Base-by-base conservation (phyloP, 2,113 vertebrate genomes). In the Azemiops feae region DNA sequence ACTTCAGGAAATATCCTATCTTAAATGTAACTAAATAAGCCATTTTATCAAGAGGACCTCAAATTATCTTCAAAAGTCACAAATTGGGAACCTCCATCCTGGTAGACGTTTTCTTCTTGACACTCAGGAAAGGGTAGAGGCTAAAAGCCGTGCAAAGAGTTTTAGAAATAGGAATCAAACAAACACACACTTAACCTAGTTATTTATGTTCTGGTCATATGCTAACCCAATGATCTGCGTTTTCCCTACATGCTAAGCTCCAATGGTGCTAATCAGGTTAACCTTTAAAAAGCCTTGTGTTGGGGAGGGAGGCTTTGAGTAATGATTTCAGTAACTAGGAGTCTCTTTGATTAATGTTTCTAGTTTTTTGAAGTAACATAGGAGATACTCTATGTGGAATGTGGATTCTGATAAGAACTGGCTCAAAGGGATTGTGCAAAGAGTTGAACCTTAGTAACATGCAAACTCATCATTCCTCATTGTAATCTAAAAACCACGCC, bases 101-200 rank as follows among this genome's bases (percentile, higher is more conserved):
- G 0, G 27, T 64, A 64, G 93, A 95, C 95, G 55, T 39, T 69
- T 85, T 55, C 53, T 30, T 0, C 14, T 53, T 0, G 93, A 87
- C 96, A 93, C 96, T n/a, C 95, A 89, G 95, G 64, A n/a, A 96
- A 96, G 94, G 96, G 96, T 97, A 93, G 95, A 94, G 9, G 25
- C 4, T 20, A 14, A 74, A 89, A 69, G 5, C 58, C 7, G 39
- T 3, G 5, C 0, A 4, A 30, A 12, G 14, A 34, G 4, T 18
- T 52, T 16, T 64, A 11, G 0, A 88, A 0, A 0, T 47, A 4
- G 58, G 0, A 43, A 86, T 18, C n/a, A 5, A 23, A 34, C 14
- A 34, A 74, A 39, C 2, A 74, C n/a, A 39, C 5, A 74, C n/a
- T 69, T 34, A 16, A 69, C 64, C 14, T 74, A n/a, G 69, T 18